Conservation (phyloP, 2,113 vertebrate species). For the Microcebus jonahi region DNA sequence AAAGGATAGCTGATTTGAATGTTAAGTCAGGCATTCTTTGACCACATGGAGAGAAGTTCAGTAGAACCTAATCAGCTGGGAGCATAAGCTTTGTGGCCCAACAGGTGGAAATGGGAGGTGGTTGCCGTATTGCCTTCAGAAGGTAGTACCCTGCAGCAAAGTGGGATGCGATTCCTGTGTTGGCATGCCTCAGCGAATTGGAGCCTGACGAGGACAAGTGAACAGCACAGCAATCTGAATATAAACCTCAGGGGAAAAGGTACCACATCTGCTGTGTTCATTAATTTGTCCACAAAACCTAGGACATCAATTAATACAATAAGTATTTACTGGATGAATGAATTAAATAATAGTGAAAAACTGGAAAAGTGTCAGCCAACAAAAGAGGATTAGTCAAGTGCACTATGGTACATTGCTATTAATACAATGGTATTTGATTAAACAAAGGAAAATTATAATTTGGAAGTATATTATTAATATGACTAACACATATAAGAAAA, state of each 20-base stretch:
- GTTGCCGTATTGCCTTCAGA: background rate
- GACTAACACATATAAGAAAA: background rate
- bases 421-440: background rate
- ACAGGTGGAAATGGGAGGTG: background rate
- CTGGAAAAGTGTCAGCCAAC: background rate
- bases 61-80: too few relatives aligned
- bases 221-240: background rate
- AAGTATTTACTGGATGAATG: background rate
- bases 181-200: background rate
- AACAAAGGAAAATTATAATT: slow-evolving; percentile 36
- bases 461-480: background rate
- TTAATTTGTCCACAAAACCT: background rate
- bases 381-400: background rate
- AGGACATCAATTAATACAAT: background rate
- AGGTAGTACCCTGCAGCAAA: background rate
- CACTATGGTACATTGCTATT: background rate
- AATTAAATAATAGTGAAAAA: background rate
- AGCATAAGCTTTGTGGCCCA: background rate
- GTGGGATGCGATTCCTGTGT: rapidly evolving
- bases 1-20: background rate
- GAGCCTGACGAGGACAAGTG: background rate
- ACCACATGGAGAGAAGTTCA: background rate
- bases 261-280: background rate
- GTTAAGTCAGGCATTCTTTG: background rate
- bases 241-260: background rate